Percentiles rank a stretch among this genome's conserved stretches.
Evolutionary conservation across 2,888 invertebrate genomes (phyloP).

Genomic region (Cyrtodaria siliqua): DNA sequence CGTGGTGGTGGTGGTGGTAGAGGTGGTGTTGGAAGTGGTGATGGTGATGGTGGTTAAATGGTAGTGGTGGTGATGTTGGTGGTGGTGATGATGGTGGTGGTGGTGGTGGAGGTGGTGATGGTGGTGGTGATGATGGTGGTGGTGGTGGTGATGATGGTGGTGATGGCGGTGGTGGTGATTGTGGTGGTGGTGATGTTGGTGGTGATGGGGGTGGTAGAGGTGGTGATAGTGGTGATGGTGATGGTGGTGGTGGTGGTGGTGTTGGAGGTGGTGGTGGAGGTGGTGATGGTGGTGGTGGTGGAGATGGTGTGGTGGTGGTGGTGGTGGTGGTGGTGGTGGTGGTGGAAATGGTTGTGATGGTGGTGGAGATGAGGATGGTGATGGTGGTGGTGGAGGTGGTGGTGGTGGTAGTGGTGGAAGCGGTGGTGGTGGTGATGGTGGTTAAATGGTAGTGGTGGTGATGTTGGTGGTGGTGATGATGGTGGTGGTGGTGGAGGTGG

Average conservation of each 20-base stretch:
- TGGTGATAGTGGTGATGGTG: not conserved
- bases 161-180: not conserved
- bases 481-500: no score
- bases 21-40: not conserved
- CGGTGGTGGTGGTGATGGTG: no score
- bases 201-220: not conserved
- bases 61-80: not conserved
- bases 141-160: no score
- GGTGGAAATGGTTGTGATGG: no score
- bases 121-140: conserved; percentile 2
- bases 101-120: not conserved
- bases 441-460: no score
- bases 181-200: not conserved
- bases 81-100: not conserved
- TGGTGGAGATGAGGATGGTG: no score
- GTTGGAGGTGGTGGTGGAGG: not conserved
- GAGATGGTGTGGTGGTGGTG: not conserved
- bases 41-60: conserved; percentile 1
- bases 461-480: no score
- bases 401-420: no score
- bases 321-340: not conserved
- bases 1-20: not conserved
- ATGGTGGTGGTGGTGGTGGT: conserved; percentile 6
- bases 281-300: not conserved
- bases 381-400: no score